These are phyloP conservation scores for Heliothis peltigera DNA, from an alignment of 2,888 invertebrate species.

Conservation along the genomic window DNA sequence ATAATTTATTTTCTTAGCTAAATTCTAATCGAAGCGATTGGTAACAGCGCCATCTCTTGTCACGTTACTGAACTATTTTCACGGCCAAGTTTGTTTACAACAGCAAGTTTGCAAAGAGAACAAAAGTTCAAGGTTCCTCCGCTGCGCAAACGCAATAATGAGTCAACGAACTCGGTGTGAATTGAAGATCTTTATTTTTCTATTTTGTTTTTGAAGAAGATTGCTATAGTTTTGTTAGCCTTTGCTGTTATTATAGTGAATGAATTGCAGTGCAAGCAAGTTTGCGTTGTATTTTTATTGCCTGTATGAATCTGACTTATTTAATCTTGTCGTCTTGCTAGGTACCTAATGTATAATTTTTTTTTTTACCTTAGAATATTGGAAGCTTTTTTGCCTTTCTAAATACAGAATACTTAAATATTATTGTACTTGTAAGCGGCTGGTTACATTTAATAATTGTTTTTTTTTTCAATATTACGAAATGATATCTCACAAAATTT, in stretches of 20 bases:
- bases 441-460: too few relatives aligned
- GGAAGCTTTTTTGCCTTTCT: too few relatives aligned
- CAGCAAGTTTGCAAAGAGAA: constrained; percentile 47
- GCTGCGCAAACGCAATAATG: constrained; percentile 43
- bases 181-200: constrained; percentile 55
- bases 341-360: too few relatives aligned
- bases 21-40: not conserved
- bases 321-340: not conserved
- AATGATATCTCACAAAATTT: not conserved
- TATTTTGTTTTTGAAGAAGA: constrained; percentile 34
- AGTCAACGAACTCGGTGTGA: constrained; percentile 65
- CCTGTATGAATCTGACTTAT: not conserved
- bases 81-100: constrained; percentile 82
- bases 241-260: constrained; percentile 13
- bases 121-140: constrained; percentile 75
- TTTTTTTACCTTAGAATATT: too few relatives aligned
- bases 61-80: constrained; percentile 66
- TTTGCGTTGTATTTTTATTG: not conserved
- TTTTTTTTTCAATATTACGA: too few relatives aligned
- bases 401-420: too few relatives aligned
- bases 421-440: too few relatives aligned
- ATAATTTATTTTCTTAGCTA: too few relatives aligned
- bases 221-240: constrained; percentile 18
- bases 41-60: constrained; percentile 74
- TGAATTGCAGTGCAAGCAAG: not conserved